A percentile compares a stretch with the other conserved stretches of the same genome.
Evolutionary conservation across 1,140 invertebrate species (phyloP).

Genomic region (Schlechtendalia chinensis): DNA sequence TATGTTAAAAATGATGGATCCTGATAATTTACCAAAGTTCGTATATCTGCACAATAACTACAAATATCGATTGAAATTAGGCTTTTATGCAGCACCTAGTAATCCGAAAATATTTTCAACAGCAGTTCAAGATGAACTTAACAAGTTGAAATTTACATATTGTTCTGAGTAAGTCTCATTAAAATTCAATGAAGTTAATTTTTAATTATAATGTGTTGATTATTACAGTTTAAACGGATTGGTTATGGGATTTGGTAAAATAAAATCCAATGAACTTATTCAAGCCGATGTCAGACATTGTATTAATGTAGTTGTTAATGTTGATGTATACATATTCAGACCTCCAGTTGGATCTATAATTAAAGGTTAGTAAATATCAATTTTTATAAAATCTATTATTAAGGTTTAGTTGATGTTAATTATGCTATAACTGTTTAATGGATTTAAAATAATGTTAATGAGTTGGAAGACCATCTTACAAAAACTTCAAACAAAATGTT

Average conservation of each 20-base stretch:
- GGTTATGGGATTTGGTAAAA: constrained; percentile 43
- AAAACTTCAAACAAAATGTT: too few relatives aligned
- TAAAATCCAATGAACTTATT: constrained; percentile 28
- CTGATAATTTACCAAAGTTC: constrained; percentile 21
- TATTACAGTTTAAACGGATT: constrained; percentile 37
- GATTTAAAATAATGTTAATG: too few relatives aligned
- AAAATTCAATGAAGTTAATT: background rate
- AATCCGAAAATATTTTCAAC: constrained; percentile 44
- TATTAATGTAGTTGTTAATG: constrained; percentile 20
- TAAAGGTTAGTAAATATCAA: constrained; percentile 2
- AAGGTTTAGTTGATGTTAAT: too few relatives aligned
- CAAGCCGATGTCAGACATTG: constrained; percentile 16
- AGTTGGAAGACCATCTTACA: too few relatives aligned
- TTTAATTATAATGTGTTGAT: background rate
- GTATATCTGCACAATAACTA: constrained; percentile 33
- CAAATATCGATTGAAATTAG: constrained; percentile 25
- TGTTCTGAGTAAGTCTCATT: constrained; percentile 31
- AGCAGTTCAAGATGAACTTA: constrained; percentile 7
- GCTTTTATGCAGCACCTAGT: constrained; percentile 18
- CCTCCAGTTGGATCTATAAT: constrained; percentile 35
- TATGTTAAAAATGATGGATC: background rate
- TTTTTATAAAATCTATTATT: too few relatives aligned
- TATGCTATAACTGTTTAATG: too few relatives aligned
- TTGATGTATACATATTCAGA: constrained; percentile 39
- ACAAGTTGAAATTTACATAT: constrained; percentile 15